Base-by-base conservation (phyloP, 2,113 vertebrate species). In the Thamnaconus septentrionalis region DNA sequence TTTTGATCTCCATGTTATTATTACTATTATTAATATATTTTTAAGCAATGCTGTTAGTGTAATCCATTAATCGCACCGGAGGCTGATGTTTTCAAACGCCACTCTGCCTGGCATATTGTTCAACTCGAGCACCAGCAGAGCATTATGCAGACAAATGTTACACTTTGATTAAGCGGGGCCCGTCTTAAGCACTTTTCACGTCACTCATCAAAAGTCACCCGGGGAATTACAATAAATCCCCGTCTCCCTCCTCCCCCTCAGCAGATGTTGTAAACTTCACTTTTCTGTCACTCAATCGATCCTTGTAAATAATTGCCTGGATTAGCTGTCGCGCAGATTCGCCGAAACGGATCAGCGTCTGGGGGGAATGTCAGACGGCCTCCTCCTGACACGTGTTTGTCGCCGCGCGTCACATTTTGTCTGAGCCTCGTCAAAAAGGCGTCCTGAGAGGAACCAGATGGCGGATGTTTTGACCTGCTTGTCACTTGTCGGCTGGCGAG, bases 401-500 rank as follows among this genome's bases (percentile, higher is more conserved):
- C 70, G 67, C 72, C 74, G 11, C 59, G 5, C 56, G 39, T 57
- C 49, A 63, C 63, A 73, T 77, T 61, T 48, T 59, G 66, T 61
- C 60, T 31, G 31, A 60, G 59, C 51, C 12, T 66, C 66, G 3
- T 47, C 18, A 42, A 10, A 31, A 31, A 1, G 41, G 55, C 56
- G 60, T 63, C 61, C 56, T 56, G 78, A 78, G 57, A 52, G 76
- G 56, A 68, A 55, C 10, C 84, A 86, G 86, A 85, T 82, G 81
- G 79, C 59, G 47, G 54, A 44, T 69, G 53, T 41, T 69, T 51
- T 73, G 76, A 79, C 76, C 74, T 56, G 3, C 6, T 55, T 70
- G 73, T 69, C 58, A 31, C 59, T 57, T 44, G 61, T 64, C 5
- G 3, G 11, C 39, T 69, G 62, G 56, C 41, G 59, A 56, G 71